phyloP scores from a whole-genome alignment of 2,888 invertebrate species.

The Drosophila borealis region DNA sequence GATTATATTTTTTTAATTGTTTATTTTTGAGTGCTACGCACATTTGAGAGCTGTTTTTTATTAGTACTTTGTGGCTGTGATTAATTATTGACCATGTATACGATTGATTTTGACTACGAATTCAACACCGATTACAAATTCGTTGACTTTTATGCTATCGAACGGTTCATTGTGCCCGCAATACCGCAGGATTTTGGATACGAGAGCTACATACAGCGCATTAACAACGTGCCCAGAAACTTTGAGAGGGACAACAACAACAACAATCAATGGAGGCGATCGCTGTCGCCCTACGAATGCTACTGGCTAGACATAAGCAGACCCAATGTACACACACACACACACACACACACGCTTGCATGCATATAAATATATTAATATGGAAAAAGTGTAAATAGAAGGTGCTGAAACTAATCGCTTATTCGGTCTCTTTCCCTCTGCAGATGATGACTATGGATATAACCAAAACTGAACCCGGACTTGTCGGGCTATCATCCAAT shows the following conservation, averaged over 20 bases:
- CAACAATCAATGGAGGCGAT: background rate
- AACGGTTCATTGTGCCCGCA: slow-evolving; percentile 50
- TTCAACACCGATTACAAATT: slow-evolving; percentile 7
- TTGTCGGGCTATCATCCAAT: slow-evolving; percentile 83
- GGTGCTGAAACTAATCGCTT: background rate
- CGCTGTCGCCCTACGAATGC: slow-evolving; percentile 1
- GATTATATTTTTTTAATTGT: background rate
- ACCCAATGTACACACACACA: slow-evolving; percentile 22
- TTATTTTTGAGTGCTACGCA: no score
- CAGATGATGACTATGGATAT: slow-evolving; percentile 95
- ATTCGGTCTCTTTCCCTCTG: slow-evolving; percentile 12
- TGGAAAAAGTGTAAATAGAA: background rate
- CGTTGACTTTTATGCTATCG: slow-evolving; percentile 11
- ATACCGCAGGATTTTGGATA: background rate
- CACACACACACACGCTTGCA: background rate
- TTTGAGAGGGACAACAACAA: background rate
- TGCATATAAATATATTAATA: background rate
- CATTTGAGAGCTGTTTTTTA: no score
- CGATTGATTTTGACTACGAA: slow-evolving; percentile 29
- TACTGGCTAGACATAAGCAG: slow-evolving; percentile 34
- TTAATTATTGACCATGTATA: slow-evolving; percentile 6
- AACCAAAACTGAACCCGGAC: slow-evolving; percentile 89
- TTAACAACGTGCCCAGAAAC: background rate
- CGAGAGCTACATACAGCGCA: background rate
- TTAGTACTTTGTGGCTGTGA: background rate